These are phyloP conservation scores for Siniperca knerii DNA, from an alignment of 2,113 vertebrate species.

Conservation along the genomic window DNA sequence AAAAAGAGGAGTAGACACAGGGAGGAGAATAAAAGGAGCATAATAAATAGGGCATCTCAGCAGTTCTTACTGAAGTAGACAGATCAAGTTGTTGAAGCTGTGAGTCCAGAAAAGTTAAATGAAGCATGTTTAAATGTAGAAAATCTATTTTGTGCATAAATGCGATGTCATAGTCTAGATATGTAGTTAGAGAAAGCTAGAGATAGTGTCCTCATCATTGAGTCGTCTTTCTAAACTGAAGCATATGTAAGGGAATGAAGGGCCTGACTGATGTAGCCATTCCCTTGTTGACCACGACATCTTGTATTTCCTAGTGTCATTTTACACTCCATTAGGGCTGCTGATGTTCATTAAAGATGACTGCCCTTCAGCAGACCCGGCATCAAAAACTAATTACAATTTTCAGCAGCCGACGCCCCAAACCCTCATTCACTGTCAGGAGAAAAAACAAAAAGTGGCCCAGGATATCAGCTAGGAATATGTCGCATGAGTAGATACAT, in stretches of 20 bases:
- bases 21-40: not conserved
- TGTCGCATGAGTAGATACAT: not conserved
- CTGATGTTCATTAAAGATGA: conserved; percentile 80
- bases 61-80: conserved; percentile 11
- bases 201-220: not conserved
- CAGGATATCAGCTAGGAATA: conserved; percentile 1
- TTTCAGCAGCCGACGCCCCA: conserved; percentile 57
- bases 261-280: conserved; percentile 60
- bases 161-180: not conserved
- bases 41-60: conserved; percentile 43
- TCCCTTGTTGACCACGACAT: conserved; percentile 74
- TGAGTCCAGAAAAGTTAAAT: conserved; percentile 33
- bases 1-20: conserved; percentile 37
- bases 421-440: conserved; percentile 56
- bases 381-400: conserved; percentile 78
- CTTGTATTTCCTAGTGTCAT: conserved; percentile 78
- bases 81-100: conserved; percentile 29
- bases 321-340: conserved; percentile 79
- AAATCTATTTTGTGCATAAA: conserved; percentile 19
- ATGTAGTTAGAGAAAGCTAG: not conserved
- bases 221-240: conserved; percentile 33
- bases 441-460: not conserved
- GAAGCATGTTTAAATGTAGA: conserved; percentile 37
- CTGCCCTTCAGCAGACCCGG: conserved; percentile 76
- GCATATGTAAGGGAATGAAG: conserved; percentile 31